phyloP scores from a whole-genome alignment of 2,113 vertebrate species.

The Clarias magur region DNA sequence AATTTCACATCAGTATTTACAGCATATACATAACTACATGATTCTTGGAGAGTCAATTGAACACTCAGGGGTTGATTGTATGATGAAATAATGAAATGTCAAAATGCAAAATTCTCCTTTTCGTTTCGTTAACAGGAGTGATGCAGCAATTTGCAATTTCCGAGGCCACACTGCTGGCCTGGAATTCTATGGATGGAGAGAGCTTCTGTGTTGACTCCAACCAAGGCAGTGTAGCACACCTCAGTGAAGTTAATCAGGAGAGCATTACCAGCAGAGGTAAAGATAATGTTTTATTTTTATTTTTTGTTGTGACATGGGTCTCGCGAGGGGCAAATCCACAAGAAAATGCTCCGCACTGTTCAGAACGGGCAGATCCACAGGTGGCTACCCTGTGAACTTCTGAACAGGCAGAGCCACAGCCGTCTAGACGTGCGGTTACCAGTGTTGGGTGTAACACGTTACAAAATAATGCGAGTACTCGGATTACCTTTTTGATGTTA shows the following conservation, averaged over 20 bases:
- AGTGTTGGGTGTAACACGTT: too few species aligned
- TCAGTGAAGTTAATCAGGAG: constrained; percentile 95
- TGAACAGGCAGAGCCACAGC: too few species aligned
- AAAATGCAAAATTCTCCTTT: too few species aligned
- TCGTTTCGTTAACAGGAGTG: constrained; percentile 74
- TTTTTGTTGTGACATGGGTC: too few species aligned
- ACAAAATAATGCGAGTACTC: too few species aligned
- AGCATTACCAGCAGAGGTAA: constrained; percentile 81
- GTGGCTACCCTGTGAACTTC: too few species aligned
- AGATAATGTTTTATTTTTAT: neutral
- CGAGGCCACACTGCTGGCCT: constrained; percentile 92
- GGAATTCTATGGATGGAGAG: constrained; percentile 95
- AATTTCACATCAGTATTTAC: neutral
- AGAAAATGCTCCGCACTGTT: too few species aligned
- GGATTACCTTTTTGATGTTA: too few species aligned
- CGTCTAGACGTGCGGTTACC: too few species aligned
- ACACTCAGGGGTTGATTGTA: neutral
- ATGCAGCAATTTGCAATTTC: constrained; percentile 98
- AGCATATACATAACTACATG: neutral
- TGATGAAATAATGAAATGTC: neutral
- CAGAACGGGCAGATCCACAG: too few species aligned
- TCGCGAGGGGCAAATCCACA: too few species aligned
- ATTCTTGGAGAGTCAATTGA: neutral
- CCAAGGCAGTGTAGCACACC: constrained; percentile 86
- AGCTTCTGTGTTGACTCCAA: constrained; percentile 88